These are phyloP conservation scores for Scolopax rusticola DNA, from an alignment of 2,797 vertebrate genomes.

Conservation along the genomic window DNA sequence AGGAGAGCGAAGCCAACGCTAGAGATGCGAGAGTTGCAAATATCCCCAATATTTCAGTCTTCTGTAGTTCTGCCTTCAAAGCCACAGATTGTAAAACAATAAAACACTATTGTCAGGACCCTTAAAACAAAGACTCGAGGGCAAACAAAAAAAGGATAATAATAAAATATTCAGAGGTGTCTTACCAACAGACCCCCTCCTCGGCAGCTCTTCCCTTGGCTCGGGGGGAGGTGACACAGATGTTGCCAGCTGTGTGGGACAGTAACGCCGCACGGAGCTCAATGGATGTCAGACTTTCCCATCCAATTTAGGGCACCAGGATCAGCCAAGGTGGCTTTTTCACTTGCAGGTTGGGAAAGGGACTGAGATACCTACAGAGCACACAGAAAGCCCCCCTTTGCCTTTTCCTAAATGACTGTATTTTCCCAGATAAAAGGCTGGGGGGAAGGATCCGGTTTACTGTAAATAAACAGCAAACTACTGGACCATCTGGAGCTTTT, in stretches of 20 bases:
- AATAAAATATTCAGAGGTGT: neutral
- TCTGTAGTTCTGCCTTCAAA: constrained; percentile 41
- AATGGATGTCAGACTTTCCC: neutral
- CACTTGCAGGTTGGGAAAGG: neutral
- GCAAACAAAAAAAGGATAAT: no score
- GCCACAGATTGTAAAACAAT: neutral
- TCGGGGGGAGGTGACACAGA: neutral
- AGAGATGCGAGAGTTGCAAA: neutral
- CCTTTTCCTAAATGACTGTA: neutral
- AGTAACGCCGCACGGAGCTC: neutral
- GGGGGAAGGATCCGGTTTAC: constrained; percentile 2
- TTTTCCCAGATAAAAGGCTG: constrained; percentile 25
- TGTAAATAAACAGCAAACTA: constrained; percentile 34
- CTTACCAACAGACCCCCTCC: neutral
- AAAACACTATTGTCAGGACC: neutral
- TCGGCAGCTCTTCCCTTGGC: neutral
- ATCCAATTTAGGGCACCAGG: neutral
- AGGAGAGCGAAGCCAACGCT: neutral
- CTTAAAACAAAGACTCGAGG: constrained; percentile 13
- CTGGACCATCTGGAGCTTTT: constrained; percentile 54
- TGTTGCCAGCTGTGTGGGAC: neutral
- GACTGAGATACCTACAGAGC: neutral
- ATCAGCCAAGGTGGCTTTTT: neutral
- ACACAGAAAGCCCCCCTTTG: neutral
- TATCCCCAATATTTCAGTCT: constrained; percentile 28